Evolutionary conservation across 2,113 vertebrate species (phyloP), one percentile per base, ranked within the genome.

Genomic region (Tenebrosternarchus preto): DNA sequence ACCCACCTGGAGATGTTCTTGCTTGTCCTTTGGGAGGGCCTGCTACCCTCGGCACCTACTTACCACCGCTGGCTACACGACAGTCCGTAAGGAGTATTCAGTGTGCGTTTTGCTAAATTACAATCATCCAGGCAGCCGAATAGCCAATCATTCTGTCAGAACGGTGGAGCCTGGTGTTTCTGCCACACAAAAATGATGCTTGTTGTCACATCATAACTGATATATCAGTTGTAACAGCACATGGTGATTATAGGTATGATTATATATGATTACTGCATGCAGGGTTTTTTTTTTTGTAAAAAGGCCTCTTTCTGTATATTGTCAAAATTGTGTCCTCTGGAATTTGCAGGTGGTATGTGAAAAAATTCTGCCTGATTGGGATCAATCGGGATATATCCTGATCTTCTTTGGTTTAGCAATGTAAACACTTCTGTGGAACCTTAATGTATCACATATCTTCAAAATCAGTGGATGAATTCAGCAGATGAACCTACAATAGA

Each of bases 261-360:
- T 9, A n/a, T 5, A 3, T 33, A 20, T 20, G 29, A 66, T 66
- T 66, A 31, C 63, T 66, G 20, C 17, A 3, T 22, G 36, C 33
- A 22, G 33, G n/a, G n/a, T n/a, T n/a, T n/a, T n/a, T n/a, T 39
- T 33, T 68, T 68, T 20, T 36, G n/a, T 39, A 11, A 4, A 68
- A 22, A 68, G 43, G 20, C 64, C 33, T 20, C 6, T 68, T 68
- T 68, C 64, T n/a, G 33, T 68, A 68, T 36, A 33, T 67, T 36
- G 17, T 17, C 16, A 31, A 27, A 17, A 67, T 31, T 33, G 12
- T 15, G 43, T 31, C 29, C 9, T 39, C n/a, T n/a, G 9, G 8
- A 20, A 68, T 19, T 6, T 31, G 29, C 27, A 67, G 29, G 31
- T n/a, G 63, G 20, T 11, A 16, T 31, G n/a, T 17, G 19, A 19